Percentiles rank a stretch among this genome's conserved stretches.
phyloP scores from a whole-genome alignment of 2,888 invertebrate genomes.

The Caprella mutica region DNA sequence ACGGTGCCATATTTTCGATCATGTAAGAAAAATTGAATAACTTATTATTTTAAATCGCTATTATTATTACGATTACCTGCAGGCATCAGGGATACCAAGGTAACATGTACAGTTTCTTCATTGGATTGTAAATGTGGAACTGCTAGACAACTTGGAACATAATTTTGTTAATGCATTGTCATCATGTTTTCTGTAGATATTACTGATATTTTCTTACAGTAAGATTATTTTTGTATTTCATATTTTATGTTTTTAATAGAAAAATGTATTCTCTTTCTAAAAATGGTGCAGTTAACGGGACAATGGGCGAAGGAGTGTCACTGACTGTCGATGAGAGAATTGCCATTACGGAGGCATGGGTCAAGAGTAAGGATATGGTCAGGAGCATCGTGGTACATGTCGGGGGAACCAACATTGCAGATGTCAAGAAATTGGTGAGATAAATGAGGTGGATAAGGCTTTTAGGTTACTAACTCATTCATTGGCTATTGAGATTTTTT shows the following conservation, averaged over 20 bases:
- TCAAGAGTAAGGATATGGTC: slow-evolving; percentile 41
- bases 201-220: background rate
- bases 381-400: slow-evolving; percentile 57
- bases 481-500: no score
- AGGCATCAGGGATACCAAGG: no score
- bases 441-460: no score
- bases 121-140: no score
- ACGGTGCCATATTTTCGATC: background rate
- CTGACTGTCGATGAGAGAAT: slow-evolving; percentile 57
- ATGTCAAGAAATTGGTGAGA: slow-evolving; percentile 55
- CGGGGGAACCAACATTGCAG: slow-evolving; percentile 56
- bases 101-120: no score
- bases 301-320: slow-evolving; percentile 61
- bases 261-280: no score
- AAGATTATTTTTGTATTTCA: background rate
- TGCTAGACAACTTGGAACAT: no score
- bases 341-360: slow-evolving; percentile 50
- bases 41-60: no score
- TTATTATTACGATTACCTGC: no score
- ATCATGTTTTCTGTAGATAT: background rate
- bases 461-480: no score
- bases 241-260: no score
- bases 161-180: no score
- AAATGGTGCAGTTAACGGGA: slow-evolving; percentile 62
- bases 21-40: background rate